Percentiles rank a stretch among this genome's conserved stretches.
These are phyloP conservation scores for Megathymus violae DNA, from an alignment of 1,140 invertebrate genomes.

Conservation along the genomic window DNA sequence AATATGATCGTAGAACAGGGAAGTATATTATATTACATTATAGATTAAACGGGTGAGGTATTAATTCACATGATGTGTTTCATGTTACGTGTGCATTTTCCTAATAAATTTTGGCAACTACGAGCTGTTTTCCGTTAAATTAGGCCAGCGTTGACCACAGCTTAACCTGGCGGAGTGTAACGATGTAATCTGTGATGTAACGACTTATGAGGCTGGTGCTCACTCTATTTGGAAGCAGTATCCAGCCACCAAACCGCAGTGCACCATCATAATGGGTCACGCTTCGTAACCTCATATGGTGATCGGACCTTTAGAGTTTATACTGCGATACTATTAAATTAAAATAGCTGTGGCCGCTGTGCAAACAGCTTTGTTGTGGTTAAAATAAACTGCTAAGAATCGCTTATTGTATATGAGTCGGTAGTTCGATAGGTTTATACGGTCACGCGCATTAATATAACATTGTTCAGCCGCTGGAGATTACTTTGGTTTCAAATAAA, in stretches of 20 bases:
- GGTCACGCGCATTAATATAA: background rate
- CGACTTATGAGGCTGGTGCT: background rate
- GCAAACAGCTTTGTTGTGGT: conserved; percentile 3
- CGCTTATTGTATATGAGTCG: conserved; percentile 5
- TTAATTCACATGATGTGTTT: background rate
- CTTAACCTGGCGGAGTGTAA: conserved; percentile 3
- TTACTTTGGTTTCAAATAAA: background rate
- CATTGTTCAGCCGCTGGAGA: background rate
- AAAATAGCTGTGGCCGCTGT: background rate
- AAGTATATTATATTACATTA: no score
- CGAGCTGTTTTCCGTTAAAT: background rate
- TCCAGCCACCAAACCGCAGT: conserved; percentile 14
- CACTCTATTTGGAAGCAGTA: conserved; percentile 11
- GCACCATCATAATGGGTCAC: conserved; percentile 11
- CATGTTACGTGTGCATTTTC: background rate
- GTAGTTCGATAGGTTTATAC: background rate
- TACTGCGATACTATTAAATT: conserved; percentile 2
- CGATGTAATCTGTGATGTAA: conserved; percentile 11
- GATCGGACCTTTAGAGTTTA: conserved; percentile 7
- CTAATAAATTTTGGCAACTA: background rate
- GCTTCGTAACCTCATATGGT: conserved; percentile 12
- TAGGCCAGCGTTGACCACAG: conserved; percentile 9
- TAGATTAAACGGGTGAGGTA: no score
- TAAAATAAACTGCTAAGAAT: conserved; percentile 9
- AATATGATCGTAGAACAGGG: no score